These are phyloP conservation scores for Caenorhabditis macrosperma DNA, from an alignment of 2,888 invertebrate genomes.

Conservation along the genomic window DNA sequence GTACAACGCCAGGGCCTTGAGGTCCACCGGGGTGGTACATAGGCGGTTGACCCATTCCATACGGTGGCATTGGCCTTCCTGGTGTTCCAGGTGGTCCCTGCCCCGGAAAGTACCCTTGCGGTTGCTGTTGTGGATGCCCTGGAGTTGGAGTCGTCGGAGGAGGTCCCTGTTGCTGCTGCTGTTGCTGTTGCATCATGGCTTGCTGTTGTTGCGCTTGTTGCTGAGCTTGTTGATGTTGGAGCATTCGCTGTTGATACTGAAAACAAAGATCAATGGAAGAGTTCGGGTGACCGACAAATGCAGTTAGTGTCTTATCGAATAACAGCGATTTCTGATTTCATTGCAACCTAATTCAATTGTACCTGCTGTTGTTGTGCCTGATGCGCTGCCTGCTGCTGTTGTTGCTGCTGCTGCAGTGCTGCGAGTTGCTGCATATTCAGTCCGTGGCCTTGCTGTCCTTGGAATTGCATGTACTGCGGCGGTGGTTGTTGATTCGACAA, in stretches of 20 bases:
- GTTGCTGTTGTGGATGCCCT: conserved; percentile 12
- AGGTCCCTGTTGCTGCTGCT: conserved; percentile 32
- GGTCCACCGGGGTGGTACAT: conserved; percentile 44
- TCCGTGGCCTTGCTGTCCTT: conserved; percentile 34
- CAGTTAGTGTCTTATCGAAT: no score
- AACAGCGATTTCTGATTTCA: no score
- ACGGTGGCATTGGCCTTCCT: conserved; percentile 35
- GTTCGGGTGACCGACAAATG: no score
- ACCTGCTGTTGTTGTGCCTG: conserved; percentile 23
- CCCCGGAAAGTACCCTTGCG: conserved; percentile 19
- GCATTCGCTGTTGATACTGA: conserved; percentile 39
- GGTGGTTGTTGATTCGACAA: conserved; percentile 52
- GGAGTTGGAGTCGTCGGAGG: conserved; percentile 49
- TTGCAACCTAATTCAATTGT: no score
- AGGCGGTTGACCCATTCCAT: conserved; percentile 36
- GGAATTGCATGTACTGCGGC: conserved; percentile 48
- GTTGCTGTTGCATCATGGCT: conserved; percentile 41
- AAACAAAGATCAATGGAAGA: no score
- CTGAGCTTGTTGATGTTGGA: conserved; percentile 44
- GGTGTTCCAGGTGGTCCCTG: conserved; percentile 47
- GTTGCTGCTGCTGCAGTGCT: conserved; percentile 42
- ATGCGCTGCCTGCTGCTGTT: conserved; percentile 11
- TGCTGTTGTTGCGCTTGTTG: conserved; percentile 44
- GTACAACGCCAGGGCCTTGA: conserved; percentile 42
- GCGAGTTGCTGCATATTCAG: conserved; percentile 29